Base-by-base conservation (phyloP, 1,140 invertebrate species). In the Uloborus diversus region DNA sequence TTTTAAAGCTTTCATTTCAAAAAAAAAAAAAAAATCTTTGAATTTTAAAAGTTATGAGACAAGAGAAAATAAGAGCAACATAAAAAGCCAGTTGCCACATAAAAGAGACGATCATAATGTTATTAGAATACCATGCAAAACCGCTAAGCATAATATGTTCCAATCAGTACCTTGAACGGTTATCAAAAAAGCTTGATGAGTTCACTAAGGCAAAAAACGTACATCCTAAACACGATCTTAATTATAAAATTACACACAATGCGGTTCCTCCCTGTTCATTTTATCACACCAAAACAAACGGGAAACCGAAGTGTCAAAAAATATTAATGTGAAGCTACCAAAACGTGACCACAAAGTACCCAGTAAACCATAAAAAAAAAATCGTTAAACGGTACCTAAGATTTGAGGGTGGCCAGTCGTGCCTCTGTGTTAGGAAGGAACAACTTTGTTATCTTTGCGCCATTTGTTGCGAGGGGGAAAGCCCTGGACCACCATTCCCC, bases 271-370 rank as follows among this genome's bases (percentile, higher is more conserved):
- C 69, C 35, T n/a, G 5, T n/a, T n/a, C 56, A 17, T 42, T 37
- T 65, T 42, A 65, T 3, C 62, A 27, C 33, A 37, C 37, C 62
- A 65, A 35, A 37, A 65, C n/a, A 42, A 65, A 65, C 25, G 9
- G 17, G 9, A 42, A 9, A 9, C 37, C 17, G 37, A 42, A 17
- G 37, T 42, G 0, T 9, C 17, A 1, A n/a, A n/a, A n/a, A n/a
- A 42, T 13, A 61, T n/a, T 42, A 73, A 61, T 73, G 25, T 30
- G 33, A 23, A 13, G 20, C 49, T 61, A 73, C 27, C 32, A 28
- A 70, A 73, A 61, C 69, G 69, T 73, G 56, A 73, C 69, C 56
- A 11, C 69, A 47, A 47, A 73, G 69, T 73, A 73, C 69, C 69
- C 69, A 73, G 32, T 73, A 61, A 61, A 73, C 69, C 33, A 61